phyloP scores from a whole-genome alignment of 2,797 vertebrate genomes.

The Orestias chungarensis region DNA sequence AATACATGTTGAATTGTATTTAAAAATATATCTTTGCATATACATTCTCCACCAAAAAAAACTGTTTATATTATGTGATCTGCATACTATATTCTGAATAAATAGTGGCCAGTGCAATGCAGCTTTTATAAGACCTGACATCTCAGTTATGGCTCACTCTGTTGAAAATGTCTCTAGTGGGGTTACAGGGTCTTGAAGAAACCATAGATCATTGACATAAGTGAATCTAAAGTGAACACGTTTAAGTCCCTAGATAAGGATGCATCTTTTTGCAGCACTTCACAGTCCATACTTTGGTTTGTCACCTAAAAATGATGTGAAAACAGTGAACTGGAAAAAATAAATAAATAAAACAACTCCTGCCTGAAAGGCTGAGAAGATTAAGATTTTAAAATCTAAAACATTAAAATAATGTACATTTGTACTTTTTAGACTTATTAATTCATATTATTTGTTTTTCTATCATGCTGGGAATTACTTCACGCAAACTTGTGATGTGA shows the following conservation, averaged over 20 bases:
- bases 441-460: neutral
- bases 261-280: constrained; percentile 36
- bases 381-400: constrained; percentile 28
- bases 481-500: neutral
- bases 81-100: too few species aligned
- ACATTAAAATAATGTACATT: neutral
- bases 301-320: constrained; percentile 53
- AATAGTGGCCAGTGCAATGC: neutral
- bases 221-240: constrained; percentile 32
- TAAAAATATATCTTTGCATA: too few species aligned
- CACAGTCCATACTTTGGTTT: constrained; percentile 49
- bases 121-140: neutral
- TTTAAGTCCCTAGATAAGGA: constrained; percentile 43
- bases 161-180: constrained; percentile 33
- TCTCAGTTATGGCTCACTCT: neutral
- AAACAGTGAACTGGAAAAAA: constrained; percentile 53
- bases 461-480: neutral
- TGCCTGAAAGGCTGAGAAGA: constrained; percentile 40
- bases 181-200: constrained; percentile 30
- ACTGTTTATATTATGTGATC: neutral
- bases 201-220: constrained; percentile 57
- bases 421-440: neutral
- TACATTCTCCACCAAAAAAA: neutral
- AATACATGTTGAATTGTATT: too few species aligned
- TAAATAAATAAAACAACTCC: constrained; percentile 29